Percentiles rank a stretch among this genome's conserved stretches.
Conservation (phyloP, 2,113 vertebrate species). For the Ciconia maguari region DNA sequence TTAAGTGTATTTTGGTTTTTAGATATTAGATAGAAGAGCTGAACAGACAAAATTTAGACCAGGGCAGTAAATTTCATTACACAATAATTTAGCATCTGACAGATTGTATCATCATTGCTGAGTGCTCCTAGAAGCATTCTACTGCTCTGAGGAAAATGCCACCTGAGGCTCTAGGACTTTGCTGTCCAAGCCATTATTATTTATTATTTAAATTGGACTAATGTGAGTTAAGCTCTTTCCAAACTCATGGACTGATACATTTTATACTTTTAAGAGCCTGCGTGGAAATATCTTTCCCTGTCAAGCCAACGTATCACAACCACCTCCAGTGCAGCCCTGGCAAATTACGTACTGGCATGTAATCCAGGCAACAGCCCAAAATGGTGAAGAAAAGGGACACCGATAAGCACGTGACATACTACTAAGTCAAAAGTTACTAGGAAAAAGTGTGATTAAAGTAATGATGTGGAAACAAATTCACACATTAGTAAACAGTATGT, state of each 20-base stretch:
- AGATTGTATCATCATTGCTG: background rate
- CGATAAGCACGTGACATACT: background rate
- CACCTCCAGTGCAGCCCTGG: background rate
- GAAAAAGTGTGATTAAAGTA: background rate
- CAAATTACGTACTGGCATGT: background rate
- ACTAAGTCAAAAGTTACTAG: background rate
- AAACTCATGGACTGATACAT: background rate
- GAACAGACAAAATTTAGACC: background rate
- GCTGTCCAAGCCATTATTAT: background rate
- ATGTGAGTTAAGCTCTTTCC: background rate
- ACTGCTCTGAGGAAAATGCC: background rate
- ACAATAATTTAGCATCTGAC: background rate
- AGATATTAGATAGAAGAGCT: background rate
- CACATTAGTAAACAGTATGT: background rate
- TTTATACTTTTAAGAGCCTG: background rate
- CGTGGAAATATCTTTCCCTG: background rate
- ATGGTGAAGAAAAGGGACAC: background rate
- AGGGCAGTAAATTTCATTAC: background rate
- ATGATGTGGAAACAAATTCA: background rate
- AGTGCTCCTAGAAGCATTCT: background rate
- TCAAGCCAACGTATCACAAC: background rate
- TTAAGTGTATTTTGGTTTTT: background rate
- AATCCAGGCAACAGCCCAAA: background rate
- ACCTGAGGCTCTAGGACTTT: background rate
- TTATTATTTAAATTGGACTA: background rate